These are phyloP conservation scores for Nanorana parkeri DNA, from an alignment of 2,113 vertebrate species.

Conservation along the genomic window DNA sequence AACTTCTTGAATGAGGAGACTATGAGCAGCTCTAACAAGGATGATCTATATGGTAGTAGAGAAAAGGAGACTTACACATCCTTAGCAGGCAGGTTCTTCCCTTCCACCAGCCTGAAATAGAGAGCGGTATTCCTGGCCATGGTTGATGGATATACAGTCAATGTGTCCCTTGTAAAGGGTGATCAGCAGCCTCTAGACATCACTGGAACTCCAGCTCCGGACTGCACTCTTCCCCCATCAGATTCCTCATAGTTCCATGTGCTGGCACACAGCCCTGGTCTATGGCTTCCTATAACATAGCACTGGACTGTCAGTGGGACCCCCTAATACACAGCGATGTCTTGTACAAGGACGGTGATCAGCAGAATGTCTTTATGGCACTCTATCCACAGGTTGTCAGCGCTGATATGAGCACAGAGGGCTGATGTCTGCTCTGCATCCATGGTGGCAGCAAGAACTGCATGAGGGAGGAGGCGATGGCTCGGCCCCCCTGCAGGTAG, in stretches of 20 bases:
- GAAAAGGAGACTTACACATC: slow-evolving; percentile 81
- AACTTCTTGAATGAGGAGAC: slow-evolving; percentile 2
- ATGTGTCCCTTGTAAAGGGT: neutral
- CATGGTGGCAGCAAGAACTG: slow-evolving; percentile 26
- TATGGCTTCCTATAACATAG: neutral
- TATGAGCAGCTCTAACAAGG: neutral
- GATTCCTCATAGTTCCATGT: neutral
- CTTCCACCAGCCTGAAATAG: slow-evolving; percentile 88
- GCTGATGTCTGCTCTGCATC: neutral
- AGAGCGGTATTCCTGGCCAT: slow-evolving; percentile 86
- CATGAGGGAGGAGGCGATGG: slow-evolving; percentile 39
- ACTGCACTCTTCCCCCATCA: neutral
- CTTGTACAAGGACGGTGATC: neutral
- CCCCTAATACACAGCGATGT: no score
- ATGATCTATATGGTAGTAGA: neutral
- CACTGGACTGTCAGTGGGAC: no score
- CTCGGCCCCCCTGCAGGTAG: slow-evolving; percentile 45
- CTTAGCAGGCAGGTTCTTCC: slow-evolving; percentile 87
- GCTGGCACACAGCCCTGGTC: no score
- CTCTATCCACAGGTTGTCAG: slow-evolving; percentile 23
- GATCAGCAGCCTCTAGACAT: neutral
- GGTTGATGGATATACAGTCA: neutral
- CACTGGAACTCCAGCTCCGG: neutral
- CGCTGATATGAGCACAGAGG: neutral
- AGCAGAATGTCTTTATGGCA: neutral